These are phyloP conservation scores for Heliconius cydno DNA, from an alignment of 2,888 invertebrate species.

Conservation along the genomic window DNA sequence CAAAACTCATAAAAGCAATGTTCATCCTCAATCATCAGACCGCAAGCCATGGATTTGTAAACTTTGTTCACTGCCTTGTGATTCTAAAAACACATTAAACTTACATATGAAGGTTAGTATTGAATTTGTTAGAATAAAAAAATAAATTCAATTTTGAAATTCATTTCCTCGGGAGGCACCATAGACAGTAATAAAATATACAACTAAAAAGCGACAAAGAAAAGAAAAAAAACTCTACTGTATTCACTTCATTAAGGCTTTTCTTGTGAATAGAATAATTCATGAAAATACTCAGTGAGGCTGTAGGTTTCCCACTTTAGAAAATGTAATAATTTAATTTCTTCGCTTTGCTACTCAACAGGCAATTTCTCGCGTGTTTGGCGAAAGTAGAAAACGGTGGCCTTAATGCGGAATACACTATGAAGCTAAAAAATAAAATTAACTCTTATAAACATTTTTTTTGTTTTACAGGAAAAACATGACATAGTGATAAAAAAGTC, in stretches of 20 bases:
- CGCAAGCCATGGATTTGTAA: slow-evolving; percentile 72
- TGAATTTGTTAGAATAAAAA: background rate
- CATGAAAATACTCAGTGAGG: background rate
- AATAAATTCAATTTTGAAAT: no score
- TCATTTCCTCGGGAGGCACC: no score
- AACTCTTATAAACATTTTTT: background rate
- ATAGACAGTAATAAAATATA: no score
- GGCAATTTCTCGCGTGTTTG: background rate
- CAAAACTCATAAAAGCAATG: slow-evolving; percentile 74
- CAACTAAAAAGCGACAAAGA: no score
- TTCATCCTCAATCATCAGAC: slow-evolving; percentile 74
- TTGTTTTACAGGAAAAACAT: slow-evolving; percentile 62
- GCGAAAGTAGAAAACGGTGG: background rate
- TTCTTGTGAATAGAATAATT: no score
- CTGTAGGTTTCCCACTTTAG: background rate
- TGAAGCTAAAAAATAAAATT: background rate
- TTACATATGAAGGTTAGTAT: slow-evolving; percentile 63
- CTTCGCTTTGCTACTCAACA: background rate
- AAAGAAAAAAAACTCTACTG: no score
- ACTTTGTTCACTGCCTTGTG: slow-evolving; percentile 72
- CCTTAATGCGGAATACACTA: background rate
- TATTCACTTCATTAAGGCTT: no score
- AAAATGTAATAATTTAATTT: background rate
- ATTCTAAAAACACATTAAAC: slow-evolving; percentile 58
- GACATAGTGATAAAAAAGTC: slow-evolving; percentile 58